Base-by-base conservation (phyloP, 2,888 invertebrate species). In the Nipponacmea schrenckii region DNA sequence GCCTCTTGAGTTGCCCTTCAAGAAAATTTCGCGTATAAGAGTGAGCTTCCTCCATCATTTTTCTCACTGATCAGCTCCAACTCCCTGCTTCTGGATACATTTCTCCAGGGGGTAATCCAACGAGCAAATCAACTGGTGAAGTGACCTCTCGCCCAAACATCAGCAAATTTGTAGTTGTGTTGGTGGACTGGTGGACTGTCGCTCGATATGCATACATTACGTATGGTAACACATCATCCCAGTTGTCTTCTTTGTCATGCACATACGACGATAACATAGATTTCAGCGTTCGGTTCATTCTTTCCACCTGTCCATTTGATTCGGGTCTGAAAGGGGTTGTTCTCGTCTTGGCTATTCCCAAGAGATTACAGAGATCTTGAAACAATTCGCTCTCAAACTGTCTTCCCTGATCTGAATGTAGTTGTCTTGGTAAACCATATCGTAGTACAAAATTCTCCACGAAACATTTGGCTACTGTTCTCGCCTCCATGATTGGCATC, bases 271-370 rank as follows among this genome's bases (percentile, higher is more conserved):
- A 67, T 7, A 77, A 62, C 77, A 78, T 76, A 1, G 70, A 62
- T 31, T 48, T 31, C 14, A 77, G 44, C 3, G 75, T 77, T 17
- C 67, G 62, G 31, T 75, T 77, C 26, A 72, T 66, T n/a, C 79
- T 31, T 65, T 77, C 77, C 3, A 75, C 70, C 68, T 75, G 69
- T 2, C 76, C 77, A 46, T 77, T 73, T 14, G 71, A 73, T 56
- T 77, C 5, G 76, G n/a, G n/a, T n/a, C n/a, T n/a, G n/a, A n/a
- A n/a, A n/a, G n/a, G n/a, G n/a, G n/a, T n/a, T n/a, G n/a, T 79
- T 56, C 72, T 31, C 2, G 74, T 74, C 66, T 76, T 75, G 15
- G 72, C 62, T 3, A 74, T 76, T 14, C 72, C 76, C 56, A 79
- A 50, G 8, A 76, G 24, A 26, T 62, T n/a, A 48, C 72, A 73